Percentiles rank a stretch among this genome's conserved stretches.
Evolutionary conservation across 2,888 invertebrate genomes (phyloP).

Genomic region (Antheraea yamamai): DNA sequence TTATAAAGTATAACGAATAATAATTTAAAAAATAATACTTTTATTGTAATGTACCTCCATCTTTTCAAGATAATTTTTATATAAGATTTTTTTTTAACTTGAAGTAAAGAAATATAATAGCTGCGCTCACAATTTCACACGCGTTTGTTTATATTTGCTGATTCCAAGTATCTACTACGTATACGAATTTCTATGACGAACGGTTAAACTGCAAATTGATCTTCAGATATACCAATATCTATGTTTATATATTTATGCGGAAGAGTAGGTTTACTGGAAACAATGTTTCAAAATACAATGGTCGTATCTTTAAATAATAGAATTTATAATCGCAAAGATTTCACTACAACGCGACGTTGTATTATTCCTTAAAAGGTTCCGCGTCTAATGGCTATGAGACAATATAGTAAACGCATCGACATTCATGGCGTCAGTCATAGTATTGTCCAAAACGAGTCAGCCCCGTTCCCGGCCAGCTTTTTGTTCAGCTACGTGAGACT

Average conservation of each 20-base stretch:
- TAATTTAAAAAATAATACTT: background rate
- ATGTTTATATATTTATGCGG: too few relatives aligned
- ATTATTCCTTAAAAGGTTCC: conserved; percentile 9
- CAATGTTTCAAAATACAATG: conserved; percentile 6
- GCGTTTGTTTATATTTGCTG: too few relatives aligned
- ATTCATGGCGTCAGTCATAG: conserved; percentile 69
- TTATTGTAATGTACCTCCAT: too few relatives aligned
- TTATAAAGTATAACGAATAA: background rate
- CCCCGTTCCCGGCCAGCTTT: conserved; percentile 62
- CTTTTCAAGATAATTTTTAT: too few relatives aligned
- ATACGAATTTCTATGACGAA: too few relatives aligned
- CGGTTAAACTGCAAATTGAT: too few relatives aligned
- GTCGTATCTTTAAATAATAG: background rate
- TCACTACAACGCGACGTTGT: conserved; percentile 6
- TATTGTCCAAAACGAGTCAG: conserved; percentile 74
- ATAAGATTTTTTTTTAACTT: too few relatives aligned
- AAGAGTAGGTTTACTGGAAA: background rate
- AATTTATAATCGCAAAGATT: background rate
- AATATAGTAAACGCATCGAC: conserved; percentile 62
- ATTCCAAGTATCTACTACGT: too few relatives aligned
- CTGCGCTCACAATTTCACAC: too few relatives aligned
- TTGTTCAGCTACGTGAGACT: conserved; percentile 75
- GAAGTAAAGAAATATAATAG: too few relatives aligned
- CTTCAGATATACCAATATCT: too few relatives aligned
- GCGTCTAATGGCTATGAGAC: conserved; percentile 36